Base-by-base conservation (phyloP, 2,113 vertebrate genomes). In the Cyprinodon tularosa region DNA sequence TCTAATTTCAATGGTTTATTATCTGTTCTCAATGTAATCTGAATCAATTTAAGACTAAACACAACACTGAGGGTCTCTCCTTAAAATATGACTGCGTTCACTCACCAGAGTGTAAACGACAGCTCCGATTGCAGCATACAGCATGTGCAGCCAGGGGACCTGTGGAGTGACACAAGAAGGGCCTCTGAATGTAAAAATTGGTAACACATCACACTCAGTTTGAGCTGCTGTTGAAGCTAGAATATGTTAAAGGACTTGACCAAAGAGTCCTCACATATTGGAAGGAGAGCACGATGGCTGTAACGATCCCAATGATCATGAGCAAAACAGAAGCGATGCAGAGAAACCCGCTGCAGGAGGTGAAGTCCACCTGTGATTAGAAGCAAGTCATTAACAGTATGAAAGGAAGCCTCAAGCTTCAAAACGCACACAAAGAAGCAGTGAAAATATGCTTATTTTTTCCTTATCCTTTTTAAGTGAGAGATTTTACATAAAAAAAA, bases 121-220 rank as follows among this genome's bases (percentile, higher is more conserved):
- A 60, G 97, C 97, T 3, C 96, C 97, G 0, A 98, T 91, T 70
- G 95, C 96, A 0, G 96, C 96, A 0, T 98, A 98, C 48, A 99
- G 82, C 97, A 98, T 98, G 65, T 99, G 97, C 13, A 98, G 95
- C 97, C 97, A 98, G 4, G 93, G 89, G 11, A 99, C 82, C 98
- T 99, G 91, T 0, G 0, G 3, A 88, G 84, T 77, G 68, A 73
- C 76, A 76, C 20, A 71, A 77, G 64, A 86, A 85, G 85, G 75
- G 76, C 73, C 66, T 71, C 37, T 81, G 71, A 85, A 70, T 84
- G 71, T 60, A 22, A 82, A 57, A 84, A 78, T 76, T 62, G 71
- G 71, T 42, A 50, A 39, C 38, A 72, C 70, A 72, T 62, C 65
- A 36, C 73, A 60, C 74, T 72, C 50, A 77, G 29, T 20, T 74